phyloP scores from a whole-genome alignment of 2,888 invertebrate species.

The Entomobrya multifasciata region DNA sequence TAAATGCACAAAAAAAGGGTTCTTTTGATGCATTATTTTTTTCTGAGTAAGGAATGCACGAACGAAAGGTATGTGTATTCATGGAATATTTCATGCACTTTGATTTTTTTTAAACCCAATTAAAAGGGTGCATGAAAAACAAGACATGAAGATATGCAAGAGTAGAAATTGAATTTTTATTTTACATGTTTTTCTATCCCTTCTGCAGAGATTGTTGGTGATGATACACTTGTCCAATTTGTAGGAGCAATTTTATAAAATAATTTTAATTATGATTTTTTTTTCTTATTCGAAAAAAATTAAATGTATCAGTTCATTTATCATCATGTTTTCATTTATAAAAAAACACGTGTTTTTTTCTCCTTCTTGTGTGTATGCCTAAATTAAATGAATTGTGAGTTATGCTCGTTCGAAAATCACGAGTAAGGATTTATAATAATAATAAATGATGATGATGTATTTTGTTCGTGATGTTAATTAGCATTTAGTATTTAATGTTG shows the following conservation, averaged over 20 bases:
- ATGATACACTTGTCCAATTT: too few species aligned
- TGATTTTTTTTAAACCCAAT: background rate
- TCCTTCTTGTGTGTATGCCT: background rate
- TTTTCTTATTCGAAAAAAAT: too few species aligned
- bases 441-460: background rate
- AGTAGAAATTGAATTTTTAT: too few species aligned
- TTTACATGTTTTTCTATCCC: too few species aligned
- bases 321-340: too few species aligned
- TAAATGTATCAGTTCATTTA: too few species aligned
- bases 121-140: too few species aligned
- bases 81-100: constrained; percentile 36
- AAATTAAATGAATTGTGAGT: background rate
- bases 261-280: too few species aligned
- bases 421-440: background rate
- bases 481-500: constrained; percentile 45
- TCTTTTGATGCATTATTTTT: background rate
- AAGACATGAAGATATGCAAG: too few species aligned
- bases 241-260: too few species aligned
- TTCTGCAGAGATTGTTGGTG: too few species aligned
- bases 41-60: too few species aligned
- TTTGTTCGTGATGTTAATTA: constrained; percentile 55
- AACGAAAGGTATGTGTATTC: background rate
- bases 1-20: background rate
- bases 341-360: constrained; percentile 22
- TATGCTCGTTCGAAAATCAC: background rate